These are phyloP conservation scores for Tonatia bakeri DNA, from an alignment of 2,113 vertebrate species.

Conservation along the genomic window DNA sequence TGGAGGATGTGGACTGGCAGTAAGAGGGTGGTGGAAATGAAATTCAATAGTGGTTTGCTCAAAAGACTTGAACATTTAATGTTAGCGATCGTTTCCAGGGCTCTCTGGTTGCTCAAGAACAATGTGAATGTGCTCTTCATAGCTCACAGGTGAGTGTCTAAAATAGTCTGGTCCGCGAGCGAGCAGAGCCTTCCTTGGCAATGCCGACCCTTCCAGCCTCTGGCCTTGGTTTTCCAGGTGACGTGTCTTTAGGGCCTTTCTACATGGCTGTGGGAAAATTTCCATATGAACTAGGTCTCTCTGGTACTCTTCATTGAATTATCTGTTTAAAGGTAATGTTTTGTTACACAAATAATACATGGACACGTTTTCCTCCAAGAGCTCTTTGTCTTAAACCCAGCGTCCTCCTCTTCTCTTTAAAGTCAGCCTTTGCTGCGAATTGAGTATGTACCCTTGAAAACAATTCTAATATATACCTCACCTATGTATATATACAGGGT, in stretches of 20 bases:
- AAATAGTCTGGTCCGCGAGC: fast-evolving
- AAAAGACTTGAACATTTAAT: neutral
- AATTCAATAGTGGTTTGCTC: neutral
- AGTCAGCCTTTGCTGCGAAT: neutral
- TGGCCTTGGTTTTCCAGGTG: neutral
- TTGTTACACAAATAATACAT: neutral
- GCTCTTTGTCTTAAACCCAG: neutral
- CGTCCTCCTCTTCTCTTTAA: neutral
- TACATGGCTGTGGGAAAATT: neutral
- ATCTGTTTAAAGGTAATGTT: slow-evolving; percentile 12
- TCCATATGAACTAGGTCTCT: neutral
- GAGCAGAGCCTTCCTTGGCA: neutral
- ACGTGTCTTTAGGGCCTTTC: neutral
- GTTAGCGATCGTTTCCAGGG: neutral
- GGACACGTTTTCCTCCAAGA: neutral
- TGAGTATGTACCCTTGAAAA: neutral
- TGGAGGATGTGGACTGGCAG: neutral
- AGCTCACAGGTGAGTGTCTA: neutral
- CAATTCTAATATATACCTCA: neutral
- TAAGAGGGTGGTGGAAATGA: neutral
- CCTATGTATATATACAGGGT: neutral
- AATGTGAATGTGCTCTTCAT: neutral
- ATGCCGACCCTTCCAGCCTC: neutral
- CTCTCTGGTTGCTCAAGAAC: neutral
- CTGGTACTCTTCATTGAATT: neutral